phyloP scores from a whole-genome alignment of 92 coral and sea anemone genomes.

The Palythoa caribaeorum region DNA sequence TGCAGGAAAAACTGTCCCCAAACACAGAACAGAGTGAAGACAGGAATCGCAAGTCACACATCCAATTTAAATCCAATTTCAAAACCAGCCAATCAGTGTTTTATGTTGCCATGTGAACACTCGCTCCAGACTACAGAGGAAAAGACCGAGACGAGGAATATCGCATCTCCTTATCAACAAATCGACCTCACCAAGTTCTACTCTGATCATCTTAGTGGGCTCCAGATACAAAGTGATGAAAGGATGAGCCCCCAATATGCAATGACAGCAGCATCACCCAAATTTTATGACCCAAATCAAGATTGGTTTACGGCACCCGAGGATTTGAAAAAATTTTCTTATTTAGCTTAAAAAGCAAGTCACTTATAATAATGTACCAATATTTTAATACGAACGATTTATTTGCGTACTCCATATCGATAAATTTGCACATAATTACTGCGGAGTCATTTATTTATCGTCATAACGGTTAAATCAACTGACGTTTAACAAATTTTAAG shows the following conservation, averaged over 20 bases:
- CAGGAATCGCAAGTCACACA: not conserved
- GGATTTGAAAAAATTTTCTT: conserved; percentile 6
- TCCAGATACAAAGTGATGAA: not conserved
- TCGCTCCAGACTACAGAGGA: not conserved
- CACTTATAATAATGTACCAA: not conserved
- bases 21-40: not conserved
- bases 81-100: not conserved
- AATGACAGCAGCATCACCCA: conserved; percentile 5
- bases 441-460: too few species aligned
- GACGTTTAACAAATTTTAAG: too few species aligned
- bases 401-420: too few species aligned
- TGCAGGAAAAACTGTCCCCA: not conserved
- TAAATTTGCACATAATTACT: too few species aligned
- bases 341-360: not conserved
- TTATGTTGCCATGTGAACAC: not conserved
- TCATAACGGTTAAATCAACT: too few species aligned
- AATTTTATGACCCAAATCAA: conserved; percentile 16
- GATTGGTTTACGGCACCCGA: conserved; percentile 4
- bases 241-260: conserved; percentile 11
- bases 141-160: not conserved
- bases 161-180: conserved; percentile 3
- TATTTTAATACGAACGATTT: too few species aligned
- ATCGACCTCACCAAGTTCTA: conserved; percentile 19
- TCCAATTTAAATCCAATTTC: not conserved
- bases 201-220: not conserved